Percentiles rank a stretch among this genome's conserved stretches.
phyloP scores from a whole-genome alignment of 2,113 vertebrate species.

The Muntiacus reevesi region DNA sequence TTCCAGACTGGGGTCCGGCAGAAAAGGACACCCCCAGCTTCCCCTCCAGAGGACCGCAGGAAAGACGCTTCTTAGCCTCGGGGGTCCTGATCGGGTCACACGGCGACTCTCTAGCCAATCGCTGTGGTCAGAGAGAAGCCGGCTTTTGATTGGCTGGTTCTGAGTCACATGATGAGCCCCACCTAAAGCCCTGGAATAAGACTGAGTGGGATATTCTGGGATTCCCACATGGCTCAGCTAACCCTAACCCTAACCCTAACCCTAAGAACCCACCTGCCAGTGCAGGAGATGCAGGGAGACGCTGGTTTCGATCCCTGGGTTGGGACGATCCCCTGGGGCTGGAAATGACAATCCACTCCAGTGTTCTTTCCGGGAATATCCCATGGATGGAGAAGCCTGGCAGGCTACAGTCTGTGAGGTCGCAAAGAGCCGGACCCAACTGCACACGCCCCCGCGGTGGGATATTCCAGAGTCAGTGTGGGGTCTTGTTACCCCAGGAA shows the following conservation, averaged over 20 bases:
- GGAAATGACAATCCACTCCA: background rate
- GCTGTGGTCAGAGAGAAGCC: background rate
- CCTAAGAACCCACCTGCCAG: background rate
- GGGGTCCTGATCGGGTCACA: background rate
- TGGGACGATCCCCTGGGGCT: background rate
- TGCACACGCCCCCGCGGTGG: fast-evolving
- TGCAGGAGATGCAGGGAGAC: background rate
- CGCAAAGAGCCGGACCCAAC: background rate
- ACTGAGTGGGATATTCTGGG: fast-evolving
- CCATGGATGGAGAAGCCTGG: background rate
- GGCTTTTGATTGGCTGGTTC: background rate
- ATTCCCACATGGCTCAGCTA: background rate
- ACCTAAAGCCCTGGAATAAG: fast-evolving
- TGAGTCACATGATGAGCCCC: fast-evolving
- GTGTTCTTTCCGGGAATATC: background rate
- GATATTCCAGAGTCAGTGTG: fast-evolving
- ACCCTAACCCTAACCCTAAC: too few species aligned
- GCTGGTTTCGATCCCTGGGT: background rate
- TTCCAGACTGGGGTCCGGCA: too few species aligned
- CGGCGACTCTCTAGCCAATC: background rate
- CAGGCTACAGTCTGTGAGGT: background rate
- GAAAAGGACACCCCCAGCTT: fast-evolving
- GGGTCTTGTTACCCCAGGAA: background rate
- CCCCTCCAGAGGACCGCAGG: background rate
- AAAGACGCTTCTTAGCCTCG: background rate